These are phyloP conservation scores for Drosophila triauraria DNA, from an alignment of 1,140 invertebrate genomes.

Conservation along the genomic window DNA sequence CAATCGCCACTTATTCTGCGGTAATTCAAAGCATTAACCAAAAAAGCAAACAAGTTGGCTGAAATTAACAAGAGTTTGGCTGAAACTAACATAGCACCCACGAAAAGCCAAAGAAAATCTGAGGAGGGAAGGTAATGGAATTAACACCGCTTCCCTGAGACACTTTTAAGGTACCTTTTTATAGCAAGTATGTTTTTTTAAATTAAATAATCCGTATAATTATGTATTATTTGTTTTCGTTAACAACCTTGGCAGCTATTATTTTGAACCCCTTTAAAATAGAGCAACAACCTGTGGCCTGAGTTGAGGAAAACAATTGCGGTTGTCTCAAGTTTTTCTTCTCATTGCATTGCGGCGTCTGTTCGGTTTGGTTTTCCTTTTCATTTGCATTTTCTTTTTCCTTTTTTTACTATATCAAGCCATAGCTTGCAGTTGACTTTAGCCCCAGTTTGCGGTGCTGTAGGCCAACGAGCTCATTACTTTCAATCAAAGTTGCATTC, in stretches of 20 bases:
- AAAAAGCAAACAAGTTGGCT: constrained; percentile 38
- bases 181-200: neutral
- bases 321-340: constrained; percentile 30
- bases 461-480: constrained; percentile 63
- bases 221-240: neutral
- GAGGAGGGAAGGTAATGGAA: neutral
- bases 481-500: constrained; percentile 56
- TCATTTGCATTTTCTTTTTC: constrained; percentile 47
- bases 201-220: neutral
- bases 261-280: neutral
- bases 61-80: constrained; percentile 49
- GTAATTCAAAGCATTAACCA: constrained; percentile 23
- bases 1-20: constrained; percentile 39
- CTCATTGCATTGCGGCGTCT: constrained; percentile 9
- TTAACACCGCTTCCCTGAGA: neutral
- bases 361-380: constrained; percentile 45
- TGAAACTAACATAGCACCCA: constrained; percentile 37
- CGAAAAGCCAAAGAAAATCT: constrained; percentile 34
- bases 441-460: constrained; percentile 51
- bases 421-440: constrained; percentile 37
- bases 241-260: neutral
- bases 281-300: constrained; percentile 23
- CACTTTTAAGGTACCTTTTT: neutral
- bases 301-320: constrained; percentile 38
- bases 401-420: constrained; percentile 32